Evolutionary conservation across 2,113 vertebrate genomes (phyloP).

Genomic region (Myotis yumanensis): DNA sequence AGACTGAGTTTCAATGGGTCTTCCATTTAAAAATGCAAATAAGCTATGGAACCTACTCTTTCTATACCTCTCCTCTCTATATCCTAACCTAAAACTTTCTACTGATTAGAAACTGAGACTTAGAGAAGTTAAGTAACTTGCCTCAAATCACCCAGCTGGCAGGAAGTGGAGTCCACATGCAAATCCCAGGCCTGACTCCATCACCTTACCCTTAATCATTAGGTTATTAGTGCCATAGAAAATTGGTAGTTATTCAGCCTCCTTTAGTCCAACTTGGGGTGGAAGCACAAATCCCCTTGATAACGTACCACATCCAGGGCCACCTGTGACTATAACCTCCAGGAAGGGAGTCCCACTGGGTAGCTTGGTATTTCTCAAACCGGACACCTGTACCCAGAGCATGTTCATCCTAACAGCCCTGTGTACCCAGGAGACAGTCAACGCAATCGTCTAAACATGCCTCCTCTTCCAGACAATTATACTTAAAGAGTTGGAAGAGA

Average conservation of each 20-base stretch:
- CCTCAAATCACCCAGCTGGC: not conserved
- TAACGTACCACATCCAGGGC: no score
- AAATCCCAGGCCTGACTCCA: not conserved
- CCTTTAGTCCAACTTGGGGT: not conserved
- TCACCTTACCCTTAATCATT: not conserved
- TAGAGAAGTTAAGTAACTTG: not conserved
- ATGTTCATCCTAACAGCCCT: not conserved
- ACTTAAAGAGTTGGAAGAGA: not conserved
- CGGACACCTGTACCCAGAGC: not conserved
- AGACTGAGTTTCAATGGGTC: constrained; percentile 74
- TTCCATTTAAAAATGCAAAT: constrained; percentile 77
- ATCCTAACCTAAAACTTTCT: constrained; percentile 81
- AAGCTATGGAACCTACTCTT: constrained; percentile 74
- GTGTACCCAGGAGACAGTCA: not conserved
- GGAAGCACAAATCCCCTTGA: not conserved
- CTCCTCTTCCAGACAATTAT: not conserved
- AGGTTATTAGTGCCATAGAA: not conserved
- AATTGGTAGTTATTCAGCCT: not conserved
- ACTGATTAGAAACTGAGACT: not conserved
- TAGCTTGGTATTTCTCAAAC: not conserved
- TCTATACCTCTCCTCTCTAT: constrained; percentile 81
- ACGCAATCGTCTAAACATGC: not conserved
- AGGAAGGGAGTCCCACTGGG: not conserved
- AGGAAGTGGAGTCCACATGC: not conserved
- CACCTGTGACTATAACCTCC: not conserved